These are phyloP conservation scores for Apodemus agrarius DNA, from an alignment of 2,797 vertebrate genomes.

Conservation along the genomic window DNA sequence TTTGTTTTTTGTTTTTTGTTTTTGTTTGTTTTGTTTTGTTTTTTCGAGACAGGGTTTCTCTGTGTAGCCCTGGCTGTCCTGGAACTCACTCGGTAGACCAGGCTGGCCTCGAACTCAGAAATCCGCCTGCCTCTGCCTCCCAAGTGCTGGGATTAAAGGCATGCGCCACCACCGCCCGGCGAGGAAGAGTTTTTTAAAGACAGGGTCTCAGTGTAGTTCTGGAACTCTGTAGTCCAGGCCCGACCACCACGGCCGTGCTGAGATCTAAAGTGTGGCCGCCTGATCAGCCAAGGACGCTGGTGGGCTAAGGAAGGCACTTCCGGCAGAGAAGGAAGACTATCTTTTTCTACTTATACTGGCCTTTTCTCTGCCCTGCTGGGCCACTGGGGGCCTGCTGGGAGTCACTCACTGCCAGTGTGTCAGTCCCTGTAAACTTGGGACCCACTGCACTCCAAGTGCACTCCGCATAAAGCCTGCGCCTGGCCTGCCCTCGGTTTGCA, in stretches of 20 bases:
- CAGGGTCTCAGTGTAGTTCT: not conserved
- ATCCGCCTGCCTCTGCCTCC: too few relatives aligned
- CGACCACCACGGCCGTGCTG: not conserved
- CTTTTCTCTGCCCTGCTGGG: not conserved
- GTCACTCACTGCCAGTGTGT: not conserved
- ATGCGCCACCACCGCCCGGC: too few relatives aligned
- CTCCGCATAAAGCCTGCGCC: not conserved
- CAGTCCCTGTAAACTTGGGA: not conserved
- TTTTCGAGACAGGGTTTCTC: too few relatives aligned
- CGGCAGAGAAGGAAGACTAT: not conserved
- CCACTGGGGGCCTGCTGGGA: not conserved
- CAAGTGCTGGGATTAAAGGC: too few relatives aligned
- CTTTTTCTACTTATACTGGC: not conserved
- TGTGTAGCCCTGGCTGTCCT: too few relatives aligned
- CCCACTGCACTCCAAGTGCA: accelerated
- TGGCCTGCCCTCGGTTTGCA: not conserved
- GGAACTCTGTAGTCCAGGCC: not conserved
- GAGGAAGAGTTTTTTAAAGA: not conserved
- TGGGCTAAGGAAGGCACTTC: not conserved
- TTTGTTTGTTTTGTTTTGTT: too few relatives aligned
- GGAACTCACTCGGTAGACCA: too few relatives aligned
- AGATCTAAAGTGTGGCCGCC: not conserved
- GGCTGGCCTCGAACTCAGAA: too few relatives aligned
- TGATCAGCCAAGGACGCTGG: not conserved
- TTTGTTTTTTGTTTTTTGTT: too few relatives aligned